These are phyloP conservation scores for Antechinus stuartii DNA, from an alignment of 2,113 vertebrate genomes.

Conservation along the genomic window DNA sequence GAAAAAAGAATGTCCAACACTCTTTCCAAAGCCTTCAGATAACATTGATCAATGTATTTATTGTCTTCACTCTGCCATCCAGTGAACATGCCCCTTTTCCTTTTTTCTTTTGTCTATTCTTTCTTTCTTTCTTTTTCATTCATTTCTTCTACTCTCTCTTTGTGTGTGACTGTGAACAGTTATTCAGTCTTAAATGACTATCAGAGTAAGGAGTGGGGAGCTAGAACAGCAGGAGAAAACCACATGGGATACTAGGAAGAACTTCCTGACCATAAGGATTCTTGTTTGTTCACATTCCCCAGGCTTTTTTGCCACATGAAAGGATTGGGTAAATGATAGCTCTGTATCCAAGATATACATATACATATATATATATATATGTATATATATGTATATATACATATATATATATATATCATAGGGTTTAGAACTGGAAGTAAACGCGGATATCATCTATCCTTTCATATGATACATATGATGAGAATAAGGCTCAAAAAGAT, in stretches of 20 bases:
- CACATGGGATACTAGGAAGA: background rate
- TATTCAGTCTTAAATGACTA: background rate
- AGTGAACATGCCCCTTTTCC: rapidly evolving
- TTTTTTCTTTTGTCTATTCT: background rate
- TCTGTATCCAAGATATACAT: background rate
- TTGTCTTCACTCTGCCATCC: background rate
- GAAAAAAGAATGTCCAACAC: background rate
- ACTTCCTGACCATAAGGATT: background rate
- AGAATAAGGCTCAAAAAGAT: background rate
- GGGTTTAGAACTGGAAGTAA: background rate
- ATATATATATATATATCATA: background rate
- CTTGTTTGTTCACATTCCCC: rapidly evolving
- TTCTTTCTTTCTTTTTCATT: background rate
- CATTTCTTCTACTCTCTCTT: background rate
- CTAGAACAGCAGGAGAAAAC: background rate
- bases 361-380: too few species aligned
- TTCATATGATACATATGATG: too few species aligned
- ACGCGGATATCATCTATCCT: background rate
- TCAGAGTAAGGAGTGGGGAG: background rate
- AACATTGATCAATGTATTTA: background rate
- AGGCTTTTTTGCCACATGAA: background rate
- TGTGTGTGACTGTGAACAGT: background rate
- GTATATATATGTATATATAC: too few species aligned
- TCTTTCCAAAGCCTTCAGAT: background rate
- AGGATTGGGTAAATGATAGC: background rate